These are phyloP conservation scores for Lobophora halterata DNA, from an alignment of 2,888 invertebrate genomes.

Conservation along the genomic window DNA sequence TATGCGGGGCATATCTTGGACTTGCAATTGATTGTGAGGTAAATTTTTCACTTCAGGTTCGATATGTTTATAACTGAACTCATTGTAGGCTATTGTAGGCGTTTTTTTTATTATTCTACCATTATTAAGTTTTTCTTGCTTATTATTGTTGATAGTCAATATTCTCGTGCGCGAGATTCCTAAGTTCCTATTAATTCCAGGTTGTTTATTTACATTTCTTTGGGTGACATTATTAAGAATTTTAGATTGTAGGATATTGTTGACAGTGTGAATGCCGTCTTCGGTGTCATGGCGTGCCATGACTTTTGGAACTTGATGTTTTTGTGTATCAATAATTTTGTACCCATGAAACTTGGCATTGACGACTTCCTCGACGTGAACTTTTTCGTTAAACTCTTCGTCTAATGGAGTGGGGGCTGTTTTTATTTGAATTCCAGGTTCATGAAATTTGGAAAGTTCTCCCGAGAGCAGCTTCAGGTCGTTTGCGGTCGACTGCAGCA, in stretches of 20 bases:
- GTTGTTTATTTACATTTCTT: slow-evolving; percentile 42
- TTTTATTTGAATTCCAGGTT: slow-evolving; percentile 57
- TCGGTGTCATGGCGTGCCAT: slow-evolving; percentile 28
- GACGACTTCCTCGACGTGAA: slow-evolving; percentile 72
- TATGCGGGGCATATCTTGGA: slow-evolving; percentile 75
- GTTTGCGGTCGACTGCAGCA: slow-evolving; percentile 73
- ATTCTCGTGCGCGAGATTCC: slow-evolving; percentile 52
- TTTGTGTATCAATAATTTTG: slow-evolving; percentile 53
- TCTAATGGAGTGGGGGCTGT: slow-evolving; percentile 64
- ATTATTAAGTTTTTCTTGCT: slow-evolving; percentile 41
- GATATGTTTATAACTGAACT: slow-evolving; percentile 53
- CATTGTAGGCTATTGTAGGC: slow-evolving; percentile 57
- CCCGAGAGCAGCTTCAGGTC: slow-evolving; percentile 70
- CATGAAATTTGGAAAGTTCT: slow-evolving; percentile 60
- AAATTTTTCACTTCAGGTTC: slow-evolving; percentile 41
- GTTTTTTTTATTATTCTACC: slow-evolving; percentile 40
- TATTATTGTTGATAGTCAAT: slow-evolving; percentile 54
- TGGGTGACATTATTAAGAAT: slow-evolving; percentile 40
- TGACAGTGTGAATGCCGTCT: slow-evolving; percentile 19
- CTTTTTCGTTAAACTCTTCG: slow-evolving; percentile 72
- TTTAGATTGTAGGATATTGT: slow-evolving; percentile 35
- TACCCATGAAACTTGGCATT: slow-evolving; percentile 73
- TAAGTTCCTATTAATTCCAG: slow-evolving; percentile 47
- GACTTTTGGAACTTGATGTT: slow-evolving; percentile 28
- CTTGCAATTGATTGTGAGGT: slow-evolving; percentile 46